phyloP scores from a whole-genome alignment of 2,797 vertebrate genomes.

The Falco columbarius region DNA sequence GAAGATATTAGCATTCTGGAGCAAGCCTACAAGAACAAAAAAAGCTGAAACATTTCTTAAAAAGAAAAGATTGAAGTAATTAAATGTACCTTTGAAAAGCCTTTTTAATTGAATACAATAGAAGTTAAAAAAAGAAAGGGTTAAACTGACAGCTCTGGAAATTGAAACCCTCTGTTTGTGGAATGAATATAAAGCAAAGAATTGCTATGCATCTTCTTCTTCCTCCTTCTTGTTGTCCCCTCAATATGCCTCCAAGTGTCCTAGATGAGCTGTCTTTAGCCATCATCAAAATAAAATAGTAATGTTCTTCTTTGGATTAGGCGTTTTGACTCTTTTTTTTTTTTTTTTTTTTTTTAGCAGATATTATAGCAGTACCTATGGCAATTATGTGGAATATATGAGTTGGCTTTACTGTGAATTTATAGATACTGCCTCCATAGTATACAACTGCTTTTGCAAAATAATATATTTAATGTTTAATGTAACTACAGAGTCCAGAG shows the following conservation, averaged over 20 bases:
- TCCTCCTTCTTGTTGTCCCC: neutral
- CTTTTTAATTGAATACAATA: neutral
- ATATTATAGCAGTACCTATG: neutral
- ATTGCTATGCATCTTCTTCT: neutral
- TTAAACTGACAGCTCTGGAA: neutral
- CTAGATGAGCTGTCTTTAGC: neutral
- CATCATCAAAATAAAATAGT: neutral
- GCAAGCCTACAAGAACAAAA: neutral
- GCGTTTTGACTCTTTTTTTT: neutral
- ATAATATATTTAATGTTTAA: neutral
- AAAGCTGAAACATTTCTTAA: neutral
- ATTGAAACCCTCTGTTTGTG: neutral
- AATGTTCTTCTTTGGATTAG: neutral
- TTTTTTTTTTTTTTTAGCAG: neutral
- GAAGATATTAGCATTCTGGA: neutral
- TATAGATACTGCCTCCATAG: neutral
- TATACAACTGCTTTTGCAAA: neutral
- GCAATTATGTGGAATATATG: neutral
- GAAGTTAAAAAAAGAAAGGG: neutral
- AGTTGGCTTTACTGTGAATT: neutral
- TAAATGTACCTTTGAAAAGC: neutral
- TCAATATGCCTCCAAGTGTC: neutral
- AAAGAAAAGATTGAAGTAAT: constrained; percentile 4
- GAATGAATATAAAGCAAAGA: neutral
- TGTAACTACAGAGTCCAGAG: neutral